Conservation (phyloP, 2,797 vertebrate species). For the Geotrypetes seraphini region DNA sequence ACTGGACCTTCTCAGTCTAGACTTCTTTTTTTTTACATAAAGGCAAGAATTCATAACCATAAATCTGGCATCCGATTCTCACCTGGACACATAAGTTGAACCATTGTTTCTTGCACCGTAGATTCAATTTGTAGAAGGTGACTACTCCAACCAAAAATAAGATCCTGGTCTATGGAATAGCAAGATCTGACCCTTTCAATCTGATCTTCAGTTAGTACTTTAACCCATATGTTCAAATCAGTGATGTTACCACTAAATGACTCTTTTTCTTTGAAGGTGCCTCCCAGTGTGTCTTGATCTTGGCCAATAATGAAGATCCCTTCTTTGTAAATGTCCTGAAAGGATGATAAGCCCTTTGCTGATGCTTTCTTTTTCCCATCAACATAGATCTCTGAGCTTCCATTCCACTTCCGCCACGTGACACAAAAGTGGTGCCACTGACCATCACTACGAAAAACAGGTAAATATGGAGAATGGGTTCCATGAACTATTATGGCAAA, state of each 20-base stretch:
- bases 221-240: conserved; percentile 66
- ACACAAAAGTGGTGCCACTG: conserved; percentile 80
- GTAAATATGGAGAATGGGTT: conserved; percentile 70
- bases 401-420: conserved; percentile 55
- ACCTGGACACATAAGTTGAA: conserved; percentile 53
- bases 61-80: too few relatives aligned
- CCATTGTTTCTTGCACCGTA: conserved; percentile 34
- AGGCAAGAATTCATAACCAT: too few relatives aligned
- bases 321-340: conserved; percentile 51
- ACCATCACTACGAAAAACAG: conserved; percentile 55
- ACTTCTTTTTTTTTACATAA: too few relatives aligned
- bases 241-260: conserved; percentile 84
- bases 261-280: conserved; percentile 67
- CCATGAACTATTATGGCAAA: conserved; percentile 74
- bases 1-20: too few relatives aligned
- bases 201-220: conserved; percentile 43
- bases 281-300: conserved; percentile 82
- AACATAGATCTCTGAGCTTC: conserved; percentile 66
- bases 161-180: conserved; percentile 13
- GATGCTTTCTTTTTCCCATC: conserved; percentile 55
- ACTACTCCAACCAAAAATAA: conserved; percentile 60
- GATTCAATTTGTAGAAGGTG: conserved; percentile 40
- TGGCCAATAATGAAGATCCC: conserved; percentile 83
- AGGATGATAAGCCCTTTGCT: conserved; percentile 30
- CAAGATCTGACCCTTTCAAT: conserved; percentile 54